Evolutionary conservation across 2,888 invertebrate genomes (phyloP).

Genomic region (Molanna angustata): DNA sequence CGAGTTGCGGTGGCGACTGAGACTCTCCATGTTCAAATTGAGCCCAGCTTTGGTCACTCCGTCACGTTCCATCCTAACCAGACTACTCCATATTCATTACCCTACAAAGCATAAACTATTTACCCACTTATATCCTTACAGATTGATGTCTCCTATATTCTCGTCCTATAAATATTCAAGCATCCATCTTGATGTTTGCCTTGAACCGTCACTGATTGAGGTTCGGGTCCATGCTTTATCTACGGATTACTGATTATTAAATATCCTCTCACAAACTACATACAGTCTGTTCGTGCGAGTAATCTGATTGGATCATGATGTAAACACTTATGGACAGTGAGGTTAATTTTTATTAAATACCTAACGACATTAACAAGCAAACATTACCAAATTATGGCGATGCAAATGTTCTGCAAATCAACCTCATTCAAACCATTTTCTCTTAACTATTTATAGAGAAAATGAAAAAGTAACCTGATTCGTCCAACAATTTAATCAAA

Average conservation of each 20-base stretch:
- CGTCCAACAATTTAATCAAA: too few relatives aligned
- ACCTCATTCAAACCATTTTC: too few relatives aligned
- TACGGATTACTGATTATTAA: conserved; percentile 28
- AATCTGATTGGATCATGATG: not conserved
- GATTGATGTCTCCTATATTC: conserved; percentile 31
- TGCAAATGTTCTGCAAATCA: too few relatives aligned
- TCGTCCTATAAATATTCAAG: conserved; percentile 30
- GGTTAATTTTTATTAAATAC: not conserved
- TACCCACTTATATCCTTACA: conserved; percentile 29
- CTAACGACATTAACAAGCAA: too few relatives aligned
- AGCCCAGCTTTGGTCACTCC: conserved; percentile 27
- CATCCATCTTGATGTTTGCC: conserved; percentile 20
- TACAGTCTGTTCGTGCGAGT: not conserved
- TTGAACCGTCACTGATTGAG: conserved; percentile 23
- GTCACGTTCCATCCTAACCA: conserved; percentile 23
- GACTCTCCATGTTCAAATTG: conserved; percentile 6
- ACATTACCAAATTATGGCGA: too few relatives aligned
- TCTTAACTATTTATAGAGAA: too few relatives aligned
- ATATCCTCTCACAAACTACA: conserved; percentile 6
- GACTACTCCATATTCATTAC: conserved; percentile 29
- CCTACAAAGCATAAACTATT: conserved; percentile 27
- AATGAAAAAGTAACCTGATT: too few relatives aligned
- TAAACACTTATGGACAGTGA: not conserved
- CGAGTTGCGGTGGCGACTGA: too few relatives aligned
- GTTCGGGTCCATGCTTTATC: conserved; percentile 21